Evolutionary conservation across 2,888 invertebrate genomes (phyloP), one percentile per base, ranked within the genome.

Genomic region (Leistus spinibarbis): DNA sequence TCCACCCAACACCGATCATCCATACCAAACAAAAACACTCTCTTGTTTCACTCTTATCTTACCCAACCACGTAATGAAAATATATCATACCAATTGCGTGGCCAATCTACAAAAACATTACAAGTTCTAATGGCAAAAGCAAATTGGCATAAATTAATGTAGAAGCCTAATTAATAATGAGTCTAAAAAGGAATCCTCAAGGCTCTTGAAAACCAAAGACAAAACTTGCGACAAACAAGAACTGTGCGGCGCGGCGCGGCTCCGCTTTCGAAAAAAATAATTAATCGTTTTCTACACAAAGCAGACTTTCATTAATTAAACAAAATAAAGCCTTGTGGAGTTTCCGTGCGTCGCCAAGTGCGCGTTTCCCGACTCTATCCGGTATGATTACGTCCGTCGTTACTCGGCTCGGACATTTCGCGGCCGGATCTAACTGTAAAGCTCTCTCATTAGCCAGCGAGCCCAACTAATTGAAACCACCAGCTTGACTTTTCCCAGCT

Each of bases 281-380:
- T 75, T 68, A 75, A 75, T 75, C 69, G 69, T 64, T 69, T 75
- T 75, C 54, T 63, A 63, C 75, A 56, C 69, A 69, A 68, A 75
- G 69, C 69, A 63, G 69, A 69, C 56, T 73, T 75, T 69, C 75
- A 75, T 75, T 75, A 68, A 75, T 75, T 75, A 75, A 75, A 69
- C 75, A 69, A 75, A 75, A 75, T 75, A 75, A 74, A 75, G 75
- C 68, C 73, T 73, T 60, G 67, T 73, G 73, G 73, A 67, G 73
- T 66, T 60, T 60, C 60, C 60, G 13, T 16, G 16, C n/a, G 57
- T 16, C 19, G 20, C 4, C 60, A 60, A 22, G 22, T 17, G 20
- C 20, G 60, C 17, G 17, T 17, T 60, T 10, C 3, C 17, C 40
- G 27, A 5, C 56, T 54, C 22, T 27, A 57, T 57, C 62, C 69